Percentiles rank a stretch among this genome's conserved stretches.
These are phyloP conservation scores for Thryonomys swinderianus DNA, from an alignment of 2,113 vertebrate species.

Conservation along the genomic window DNA sequence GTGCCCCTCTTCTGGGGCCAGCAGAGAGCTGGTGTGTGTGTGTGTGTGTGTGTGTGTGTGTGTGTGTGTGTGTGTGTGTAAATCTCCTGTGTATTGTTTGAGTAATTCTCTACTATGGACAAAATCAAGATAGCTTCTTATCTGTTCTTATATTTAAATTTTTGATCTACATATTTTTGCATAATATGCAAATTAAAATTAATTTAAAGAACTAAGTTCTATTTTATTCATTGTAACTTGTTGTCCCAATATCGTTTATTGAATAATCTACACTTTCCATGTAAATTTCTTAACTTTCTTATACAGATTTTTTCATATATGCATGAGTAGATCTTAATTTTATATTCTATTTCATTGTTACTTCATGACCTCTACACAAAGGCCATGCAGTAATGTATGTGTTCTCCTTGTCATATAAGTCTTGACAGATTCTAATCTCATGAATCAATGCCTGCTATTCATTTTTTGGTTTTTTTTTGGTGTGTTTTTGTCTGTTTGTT, in stretches of 20 bases:
- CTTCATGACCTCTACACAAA: background rate
- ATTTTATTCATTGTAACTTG: background rate
- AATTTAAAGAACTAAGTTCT: background rate
- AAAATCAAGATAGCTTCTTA: background rate
- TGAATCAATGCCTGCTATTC: background rate
- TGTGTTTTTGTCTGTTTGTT: background rate
- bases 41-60: no score
- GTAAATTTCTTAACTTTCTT: background rate
- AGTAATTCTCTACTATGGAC: background rate
- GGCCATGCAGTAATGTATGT: background rate
- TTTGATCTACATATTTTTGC: background rate
- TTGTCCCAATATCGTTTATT: background rate
- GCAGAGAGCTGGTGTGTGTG: no score
- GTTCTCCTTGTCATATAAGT: background rate
- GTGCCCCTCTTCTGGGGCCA: background rate
- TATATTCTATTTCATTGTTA: background rate
- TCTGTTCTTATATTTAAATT: background rate
- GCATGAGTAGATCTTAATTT: background rate
- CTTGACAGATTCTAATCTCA: background rate
- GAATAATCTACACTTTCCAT: background rate
- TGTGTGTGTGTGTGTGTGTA: accelerated
- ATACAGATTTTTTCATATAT: background rate
- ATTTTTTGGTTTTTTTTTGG: background rate
- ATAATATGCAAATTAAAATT: background rate
- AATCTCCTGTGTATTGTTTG: background rate